Base-by-base conservation (phyloP, 2,888 invertebrate species). In the Petrophora chlorosata region DNA sequence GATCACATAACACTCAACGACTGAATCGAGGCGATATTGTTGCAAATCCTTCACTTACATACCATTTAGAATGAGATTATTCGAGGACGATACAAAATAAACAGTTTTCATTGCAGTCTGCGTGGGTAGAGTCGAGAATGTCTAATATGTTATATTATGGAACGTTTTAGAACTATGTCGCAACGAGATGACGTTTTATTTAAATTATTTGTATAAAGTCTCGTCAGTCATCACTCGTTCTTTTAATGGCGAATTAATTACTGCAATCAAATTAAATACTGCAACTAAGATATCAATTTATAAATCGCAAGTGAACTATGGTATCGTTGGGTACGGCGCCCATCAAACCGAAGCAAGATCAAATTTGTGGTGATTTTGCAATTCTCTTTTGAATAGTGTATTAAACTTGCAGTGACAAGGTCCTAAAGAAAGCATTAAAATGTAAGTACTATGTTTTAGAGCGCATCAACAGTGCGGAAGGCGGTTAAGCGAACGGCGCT, bases 41-140 rank as follows among this genome's bases (percentile, higher is more conserved):
- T 23, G 30, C 40, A 30, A 30, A 40, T 32, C 19, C 40, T 22
- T 40, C 40, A 28, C n/a, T 28, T 12, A 38, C n/a, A n/a, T 16
- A 19, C 16, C 19, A 39, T 39, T 28, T 13, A 28, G 12, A 29
- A 23, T 3, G 17, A 26, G 17, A 38, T 17, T 38, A 17, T 28
- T 26, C 25, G 5, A 14, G 25, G 12, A 15, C 10, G 14, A 32
- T 40, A 22, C 32, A 10, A 40, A 40, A 23, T 23, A 40, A 23
- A 32, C 40, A 32, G 14, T 32, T 15, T 40, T 38, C 38, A 28
- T 28, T 12, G 28, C 17, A 10, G 12, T n/a, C 9, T 5, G 40
- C 40, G 40, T 40, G 32, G 40, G 40, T 8, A 30, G 40, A 30
- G 23, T 10, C 22, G 9, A 32, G n/a, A n/a, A n/a, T n/a, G n/a